These are phyloP conservation scores for Conomelus anceps DNA, from an alignment of 2,888 invertebrate genomes.

Conservation along the genomic window DNA sequence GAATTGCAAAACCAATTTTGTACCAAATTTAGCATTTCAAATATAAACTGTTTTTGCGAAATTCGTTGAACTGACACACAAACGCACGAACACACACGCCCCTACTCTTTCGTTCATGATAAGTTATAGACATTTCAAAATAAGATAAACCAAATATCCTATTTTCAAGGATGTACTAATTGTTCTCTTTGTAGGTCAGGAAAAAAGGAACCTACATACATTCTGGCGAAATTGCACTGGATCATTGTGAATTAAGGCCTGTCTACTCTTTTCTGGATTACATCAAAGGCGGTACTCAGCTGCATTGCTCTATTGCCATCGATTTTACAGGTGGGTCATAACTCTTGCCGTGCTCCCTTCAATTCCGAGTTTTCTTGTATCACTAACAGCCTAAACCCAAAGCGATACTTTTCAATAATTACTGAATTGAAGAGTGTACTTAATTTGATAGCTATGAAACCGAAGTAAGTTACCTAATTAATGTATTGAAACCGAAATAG, in stretches of 20 bases:
- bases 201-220: slow-evolving; percentile 45
- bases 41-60: no score
- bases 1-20: no score
- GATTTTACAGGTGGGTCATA: slow-evolving; percentile 44
- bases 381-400: neutral
- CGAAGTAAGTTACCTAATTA: no score
- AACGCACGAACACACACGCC: no score
- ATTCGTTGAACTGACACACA: no score
- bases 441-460: neutral
- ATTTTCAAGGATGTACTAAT: neutral
- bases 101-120: no score
- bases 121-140: no score
- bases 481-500: no score
- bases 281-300: slow-evolving; percentile 48
- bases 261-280: slow-evolving; percentile 51
- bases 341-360: neutral
- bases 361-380: neutral
- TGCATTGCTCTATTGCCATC: slow-evolving; percentile 46
- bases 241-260: slow-evolving; percentile 31
- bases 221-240: slow-evolving; percentile 41
- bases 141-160: no score
- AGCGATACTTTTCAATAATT: neutral
- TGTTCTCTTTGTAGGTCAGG: slow-evolving; percentile 33
- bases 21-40: no score
- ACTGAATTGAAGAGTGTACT: neutral